Conservation (phyloP, 1,140 invertebrate species). For the Magallana gigas region DNA sequence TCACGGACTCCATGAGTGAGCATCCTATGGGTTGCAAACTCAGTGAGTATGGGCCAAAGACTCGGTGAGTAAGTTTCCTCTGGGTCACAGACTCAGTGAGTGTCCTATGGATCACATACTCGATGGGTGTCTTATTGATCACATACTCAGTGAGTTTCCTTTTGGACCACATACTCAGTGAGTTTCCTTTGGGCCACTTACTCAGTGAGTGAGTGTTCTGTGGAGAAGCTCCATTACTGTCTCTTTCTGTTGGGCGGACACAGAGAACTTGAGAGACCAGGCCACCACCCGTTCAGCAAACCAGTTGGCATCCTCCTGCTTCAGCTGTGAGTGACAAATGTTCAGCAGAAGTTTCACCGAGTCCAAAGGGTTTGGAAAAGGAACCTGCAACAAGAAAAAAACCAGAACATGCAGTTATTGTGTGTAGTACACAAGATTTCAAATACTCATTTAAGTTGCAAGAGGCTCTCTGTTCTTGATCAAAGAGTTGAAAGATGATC, state of each 20-base stretch:
- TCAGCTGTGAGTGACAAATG: constrained; percentile 45
- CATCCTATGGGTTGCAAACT: too few species aligned
- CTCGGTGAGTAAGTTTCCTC: too few species aligned
- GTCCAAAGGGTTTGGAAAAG: constrained; percentile 69
- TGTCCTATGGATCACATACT: too few species aligned
- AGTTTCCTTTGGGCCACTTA: too few species aligned
- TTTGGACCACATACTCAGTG: too few species aligned
- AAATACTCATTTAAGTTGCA: not conserved
- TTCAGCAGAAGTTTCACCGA: constrained; percentile 65
- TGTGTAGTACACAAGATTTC: not conserved
- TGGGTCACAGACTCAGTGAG: too few species aligned
- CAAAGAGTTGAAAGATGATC: not conserved
- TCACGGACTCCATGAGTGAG: too few species aligned
- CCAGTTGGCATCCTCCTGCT: constrained; percentile 58
- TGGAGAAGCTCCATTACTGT: constrained; percentile 48
- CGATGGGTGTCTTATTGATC: too few species aligned
- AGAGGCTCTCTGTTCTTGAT: not conserved
- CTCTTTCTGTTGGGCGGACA: constrained; percentile 68
- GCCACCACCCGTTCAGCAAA: constrained; percentile 66
- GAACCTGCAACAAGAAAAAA: constrained; percentile 64
- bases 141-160: not conserved
- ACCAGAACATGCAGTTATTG: not conserved
- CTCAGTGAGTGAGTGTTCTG: not conserved
- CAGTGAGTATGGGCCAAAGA: too few species aligned
- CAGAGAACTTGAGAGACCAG: constrained; percentile 72